Evolutionary conservation across 2,797 vertebrate genomes (phyloP).

Genomic region (Leontopithecus rosalia): DNA sequence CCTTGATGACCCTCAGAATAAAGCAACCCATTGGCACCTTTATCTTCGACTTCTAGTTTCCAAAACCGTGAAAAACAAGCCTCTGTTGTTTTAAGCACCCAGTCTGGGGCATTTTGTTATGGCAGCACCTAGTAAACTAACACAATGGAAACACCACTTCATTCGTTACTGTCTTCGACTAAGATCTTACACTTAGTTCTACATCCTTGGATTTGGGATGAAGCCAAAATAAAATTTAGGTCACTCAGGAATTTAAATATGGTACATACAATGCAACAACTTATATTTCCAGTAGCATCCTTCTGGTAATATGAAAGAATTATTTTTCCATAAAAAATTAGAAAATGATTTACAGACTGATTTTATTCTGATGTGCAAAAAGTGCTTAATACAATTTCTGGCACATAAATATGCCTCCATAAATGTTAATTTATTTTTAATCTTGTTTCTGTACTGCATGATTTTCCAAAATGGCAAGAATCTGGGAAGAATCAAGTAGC

Average conservation of each 20-base stretch:
- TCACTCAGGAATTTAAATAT: neutral
- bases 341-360: neutral
- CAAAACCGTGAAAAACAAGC: neutral
- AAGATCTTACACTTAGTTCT: neutral
- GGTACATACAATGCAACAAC: neutral
- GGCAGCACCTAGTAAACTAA: neutral
- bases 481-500: neutral
- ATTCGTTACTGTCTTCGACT: neutral
- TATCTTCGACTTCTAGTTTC: neutral
- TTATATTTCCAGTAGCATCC: neutral
- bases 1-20: neutral
- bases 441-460: neutral
- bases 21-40: neutral
- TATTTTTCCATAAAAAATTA: neutral
- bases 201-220: neutral
- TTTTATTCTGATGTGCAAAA: neutral
- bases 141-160: neutral
- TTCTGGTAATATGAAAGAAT: neutral
- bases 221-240: neutral
- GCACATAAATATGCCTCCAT: neutral
- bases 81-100: neutral
- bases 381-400: neutral
- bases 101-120: neutral
- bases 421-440: neutral
- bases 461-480: neutral